Evolutionary conservation across 2,113 vertebrate genomes (phyloP).

Genomic region (Xenus cinereus): DNA sequence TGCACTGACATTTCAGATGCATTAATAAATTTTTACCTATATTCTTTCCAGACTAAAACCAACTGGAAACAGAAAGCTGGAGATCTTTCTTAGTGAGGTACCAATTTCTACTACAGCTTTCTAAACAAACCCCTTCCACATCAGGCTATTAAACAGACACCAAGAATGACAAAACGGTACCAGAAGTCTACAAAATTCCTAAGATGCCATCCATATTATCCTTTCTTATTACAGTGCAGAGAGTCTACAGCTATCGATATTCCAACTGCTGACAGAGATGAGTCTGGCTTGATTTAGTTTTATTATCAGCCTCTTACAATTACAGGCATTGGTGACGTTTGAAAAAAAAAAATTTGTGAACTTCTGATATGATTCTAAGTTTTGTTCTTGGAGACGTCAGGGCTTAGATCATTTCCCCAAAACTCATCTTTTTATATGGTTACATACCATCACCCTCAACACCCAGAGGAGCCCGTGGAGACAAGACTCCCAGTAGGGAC

Average conservation of each 20-base stretch:
- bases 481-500: fast-evolving
- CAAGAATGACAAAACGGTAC: background rate
- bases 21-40: background rate
- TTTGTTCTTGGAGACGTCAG: background rate
- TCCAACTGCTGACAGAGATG: background rate
- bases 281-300: background rate
- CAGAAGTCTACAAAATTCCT: background rate
- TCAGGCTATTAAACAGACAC: background rate
- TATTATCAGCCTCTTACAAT: background rate
- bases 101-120: background rate
- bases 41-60: background rate
- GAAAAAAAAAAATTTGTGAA: background rate
- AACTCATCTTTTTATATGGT: background rate
- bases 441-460: background rate
- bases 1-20: background rate
- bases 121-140: background rate
- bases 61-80: background rate
- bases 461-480: background rate
- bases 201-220: background rate
- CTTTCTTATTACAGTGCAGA: background rate
- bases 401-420: background rate
- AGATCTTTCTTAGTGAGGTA: background rate
- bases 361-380: background rate
- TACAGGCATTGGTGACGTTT: background rate
- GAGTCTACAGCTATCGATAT: background rate